Percentiles rank a stretch among this genome's conserved stretches.
phyloP scores from a whole-genome alignment of 1,140 invertebrate species.

The Gonatopus flavifemur region DNA sequence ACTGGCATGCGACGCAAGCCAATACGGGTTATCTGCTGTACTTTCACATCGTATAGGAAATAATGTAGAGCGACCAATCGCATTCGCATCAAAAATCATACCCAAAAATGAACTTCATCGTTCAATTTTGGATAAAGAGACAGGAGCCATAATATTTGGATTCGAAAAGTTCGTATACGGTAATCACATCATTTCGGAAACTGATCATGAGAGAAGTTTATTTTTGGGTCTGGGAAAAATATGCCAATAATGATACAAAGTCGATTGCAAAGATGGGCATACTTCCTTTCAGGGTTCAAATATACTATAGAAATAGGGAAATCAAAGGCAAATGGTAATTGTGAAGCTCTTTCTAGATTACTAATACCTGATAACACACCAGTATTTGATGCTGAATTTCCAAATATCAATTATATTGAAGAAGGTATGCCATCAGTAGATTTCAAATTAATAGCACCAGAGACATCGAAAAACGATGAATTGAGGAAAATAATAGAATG shows the following conservation, averaged over 20 bases:
- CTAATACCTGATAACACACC: neutral
- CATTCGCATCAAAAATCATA: no score
- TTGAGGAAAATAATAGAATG: neutral
- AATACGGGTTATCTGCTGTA: no score
- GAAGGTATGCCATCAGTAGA: neutral
- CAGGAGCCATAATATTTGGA: slow-evolving; percentile 1
- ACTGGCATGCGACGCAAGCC: no score
- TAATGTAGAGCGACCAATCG: no score
- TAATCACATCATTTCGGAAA: slow-evolving; percentile 43
- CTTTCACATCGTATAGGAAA: no score
- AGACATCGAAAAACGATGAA: neutral
- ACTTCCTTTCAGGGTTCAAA: slow-evolving; percentile 13
- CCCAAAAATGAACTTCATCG: neutral
- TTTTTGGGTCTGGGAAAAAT: slow-evolving; percentile 38
- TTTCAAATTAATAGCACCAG: neutral
- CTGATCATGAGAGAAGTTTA: slow-evolving; percentile 42
- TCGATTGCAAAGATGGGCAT: slow-evolving; percentile 11
- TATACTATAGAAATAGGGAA: slow-evolving; percentile 4
- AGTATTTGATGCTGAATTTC: neutral
- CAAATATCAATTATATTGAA: neutral
- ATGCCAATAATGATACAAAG: slow-evolving; percentile 12
- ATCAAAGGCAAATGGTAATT: no score
- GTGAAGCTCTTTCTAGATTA: no score
- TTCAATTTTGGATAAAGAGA: no score
- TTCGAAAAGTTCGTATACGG: slow-evolving; percentile 1